Base-by-base conservation (phyloP, 2,888 invertebrate genomes). In the Dryocosmus kuriphilus region DNA sequence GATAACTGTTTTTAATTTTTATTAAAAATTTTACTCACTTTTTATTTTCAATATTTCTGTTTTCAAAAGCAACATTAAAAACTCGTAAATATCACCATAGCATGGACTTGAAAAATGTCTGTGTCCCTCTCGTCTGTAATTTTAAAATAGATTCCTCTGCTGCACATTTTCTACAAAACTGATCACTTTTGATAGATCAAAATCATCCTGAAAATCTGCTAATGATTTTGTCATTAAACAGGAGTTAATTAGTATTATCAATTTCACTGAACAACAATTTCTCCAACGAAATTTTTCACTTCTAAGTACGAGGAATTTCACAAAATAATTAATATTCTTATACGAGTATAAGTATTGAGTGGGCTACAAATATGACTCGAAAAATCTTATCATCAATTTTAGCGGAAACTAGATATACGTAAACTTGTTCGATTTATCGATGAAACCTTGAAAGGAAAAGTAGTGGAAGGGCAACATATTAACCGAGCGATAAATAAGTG, bases 91-190 rank as follows among this genome's bases (percentile, higher is more conserved):
- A 16, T 41, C 41, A n/a, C 22, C 27, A 46, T 24, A 67, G 16
- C 67, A 67, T 24, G 67, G 46, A 46, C 19, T 67, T 19, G 67
- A 67, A 27, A 67, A 41, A 67, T 67, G 27, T 8, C n/a, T 41
- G 8, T 27, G 7, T 46, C 8, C 8, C 24, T 22, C n/a, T 55
- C 9, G n/a, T 1, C 22, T 22, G n/a, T n/a, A 11, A 11, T 19
- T 35, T 63, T n/a, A 22, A 0, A n/a, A 35, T 11, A 19, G 9
- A 19, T n/a, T n/a, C 32, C 41, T 22, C 22, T 65, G 8, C 4
- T 16, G 41, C 11, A 67, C 19, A 27, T 19, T 22, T 3, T 38
- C 16, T 7, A 67, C 2, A 1, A 46, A 46, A 27, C n/a, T 46
- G 4, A 27, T 14, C 11, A 67, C 24, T 67, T 67, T 67, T 27